Conservation (phyloP, 2,797 vertebrate genomes). For the Chromis chromis region DNA sequence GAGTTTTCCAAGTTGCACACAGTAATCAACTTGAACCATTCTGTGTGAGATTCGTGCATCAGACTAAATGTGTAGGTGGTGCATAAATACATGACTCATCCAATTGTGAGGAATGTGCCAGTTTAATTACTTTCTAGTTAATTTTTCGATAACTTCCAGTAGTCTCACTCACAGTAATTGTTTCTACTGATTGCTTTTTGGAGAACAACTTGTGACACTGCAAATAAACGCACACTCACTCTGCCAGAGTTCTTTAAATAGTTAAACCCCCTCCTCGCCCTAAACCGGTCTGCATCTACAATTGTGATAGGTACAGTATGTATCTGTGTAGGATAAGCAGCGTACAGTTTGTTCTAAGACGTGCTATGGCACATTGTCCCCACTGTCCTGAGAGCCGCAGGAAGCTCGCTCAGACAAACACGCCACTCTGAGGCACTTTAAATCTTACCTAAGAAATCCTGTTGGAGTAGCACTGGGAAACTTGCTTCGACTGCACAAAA, state of each 20-base stretch:
- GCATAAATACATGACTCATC: slow-evolving; percentile 10
- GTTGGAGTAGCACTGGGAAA: slow-evolving; percentile 28
- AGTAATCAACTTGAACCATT: background rate
- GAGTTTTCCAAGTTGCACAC: background rate
- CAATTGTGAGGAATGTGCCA: slow-evolving; percentile 19
- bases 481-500: slow-evolving; percentile 24
- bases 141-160: slow-evolving; percentile 21
- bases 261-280: background rate
- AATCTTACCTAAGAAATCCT: slow-evolving; percentile 37
- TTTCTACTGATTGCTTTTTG: slow-evolving; percentile 32
- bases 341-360: slow-evolving; percentile 17
- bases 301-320: background rate
- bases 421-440: slow-evolving; percentile 14
- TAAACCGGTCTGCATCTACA: slow-evolving; percentile 3
- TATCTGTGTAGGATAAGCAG: background rate
- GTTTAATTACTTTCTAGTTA: slow-evolving; percentile 40
- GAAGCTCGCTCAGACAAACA: slow-evolving; percentile 25
- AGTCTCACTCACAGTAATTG: slow-evolving; percentile 1
- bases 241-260: background rate
- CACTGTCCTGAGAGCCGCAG: slow-evolving; percentile 27
- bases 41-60: slow-evolving; percentile 5
- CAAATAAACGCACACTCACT: slow-evolving; percentile 13
- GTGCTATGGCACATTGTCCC: slow-evolving; percentile 14
- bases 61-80: slow-evolving; percentile 5
- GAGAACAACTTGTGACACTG: slow-evolving; percentile 12